Evolutionary conservation across 2,113 vertebrate genomes (phyloP).

Genomic region (Cebus imitator): DNA sequence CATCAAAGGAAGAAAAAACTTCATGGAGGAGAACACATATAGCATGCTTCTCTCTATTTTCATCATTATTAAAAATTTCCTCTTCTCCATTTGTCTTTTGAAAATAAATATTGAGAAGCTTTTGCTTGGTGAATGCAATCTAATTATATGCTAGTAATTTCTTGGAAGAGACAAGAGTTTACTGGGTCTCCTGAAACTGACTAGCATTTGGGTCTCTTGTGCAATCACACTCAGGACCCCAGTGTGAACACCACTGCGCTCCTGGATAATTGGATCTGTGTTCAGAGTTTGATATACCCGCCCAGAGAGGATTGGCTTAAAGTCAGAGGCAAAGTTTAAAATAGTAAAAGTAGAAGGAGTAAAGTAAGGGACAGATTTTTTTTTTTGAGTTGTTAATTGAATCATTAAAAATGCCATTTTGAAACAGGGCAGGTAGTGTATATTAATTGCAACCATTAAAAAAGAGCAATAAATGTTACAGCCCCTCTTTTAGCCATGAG

Average conservation of each 20-base stretch:
- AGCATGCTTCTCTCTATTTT: neutral
- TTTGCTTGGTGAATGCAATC: constrained; percentile 63
- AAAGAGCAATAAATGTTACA: constrained; percentile 66
- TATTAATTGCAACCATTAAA: constrained; percentile 56
- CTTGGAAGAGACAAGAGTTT: constrained; percentile 66
- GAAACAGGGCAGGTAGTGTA: constrained; percentile 67
- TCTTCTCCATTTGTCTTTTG: neutral
- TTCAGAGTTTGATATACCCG: constrained; percentile 71
- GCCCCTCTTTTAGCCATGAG: constrained; percentile 56
- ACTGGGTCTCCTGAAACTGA: constrained; percentile 60
- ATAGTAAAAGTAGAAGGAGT: constrained; percentile 72
- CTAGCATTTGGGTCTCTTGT: constrained; percentile 48
- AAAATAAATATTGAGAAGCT: constrained; percentile 45
- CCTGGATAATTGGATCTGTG: constrained; percentile 76
- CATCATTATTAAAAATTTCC: neutral
- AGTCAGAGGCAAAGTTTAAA: constrained; percentile 71
- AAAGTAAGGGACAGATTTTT: constrained; percentile 73
- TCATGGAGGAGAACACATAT: neutral
- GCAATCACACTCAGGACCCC: constrained; percentile 38
- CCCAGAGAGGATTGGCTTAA: constrained; percentile 67
- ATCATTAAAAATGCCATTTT: constrained; percentile 77
- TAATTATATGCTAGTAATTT: constrained; percentile 69
- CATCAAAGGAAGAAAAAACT: constrained; percentile 1
- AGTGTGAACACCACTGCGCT: constrained; percentile 66
- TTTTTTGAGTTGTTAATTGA: constrained; percentile 76